Evolutionary conservation across 2,113 vertebrate species (phyloP), one percentile per base, ranked within the genome.

Genomic region (Phycodurus eques): DNA sequence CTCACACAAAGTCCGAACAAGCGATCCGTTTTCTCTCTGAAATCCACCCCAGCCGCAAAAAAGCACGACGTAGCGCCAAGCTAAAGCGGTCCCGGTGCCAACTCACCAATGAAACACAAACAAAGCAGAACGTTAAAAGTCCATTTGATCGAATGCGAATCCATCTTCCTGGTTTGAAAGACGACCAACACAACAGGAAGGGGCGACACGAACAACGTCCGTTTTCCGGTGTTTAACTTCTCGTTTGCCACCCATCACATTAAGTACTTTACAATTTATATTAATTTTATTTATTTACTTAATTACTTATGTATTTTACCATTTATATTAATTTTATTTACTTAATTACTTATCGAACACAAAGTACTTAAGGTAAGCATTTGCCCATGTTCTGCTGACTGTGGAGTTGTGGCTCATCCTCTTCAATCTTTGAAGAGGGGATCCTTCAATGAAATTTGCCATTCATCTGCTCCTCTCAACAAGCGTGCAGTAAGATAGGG

Each of bases 161-260:
- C 90, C 92, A 93, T 93, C 91, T 93, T 92, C 91, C 90, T 92
- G 90, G 80, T 92, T 87, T 75, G 68, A 70, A 67, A 75, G 77
- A 76, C 71, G 81, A 81, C 74, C 77, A 85, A 79, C 80, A 88
- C 82, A 86, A 85, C 87, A 87, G 87, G 82, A 84, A 85, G 84
- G 81, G 77, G 54, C 65, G 64, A 72, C 71, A 49, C n/a, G 35
- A 31, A 69, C 35, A 84, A 75, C 77, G 72, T 90, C 88, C 90
- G 88, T 80, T 70, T 85, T 73, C 88, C 79, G 63, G 53, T 53
- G 39, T 0, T 68, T 78, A 76, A 43, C 72, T 87, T 86, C 86
- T 80, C 81, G 61, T 70, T 12, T 27, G 15, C 46, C 8, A 1
- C 51, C 2, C 1, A 1, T 27, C 27, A 27, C 27, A 27, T 1